Evolutionary conservation across 2,888 invertebrate species (phyloP), one percentile per base, ranked within the genome.

Genomic region (Allophyes oxyacanthae): DNA sequence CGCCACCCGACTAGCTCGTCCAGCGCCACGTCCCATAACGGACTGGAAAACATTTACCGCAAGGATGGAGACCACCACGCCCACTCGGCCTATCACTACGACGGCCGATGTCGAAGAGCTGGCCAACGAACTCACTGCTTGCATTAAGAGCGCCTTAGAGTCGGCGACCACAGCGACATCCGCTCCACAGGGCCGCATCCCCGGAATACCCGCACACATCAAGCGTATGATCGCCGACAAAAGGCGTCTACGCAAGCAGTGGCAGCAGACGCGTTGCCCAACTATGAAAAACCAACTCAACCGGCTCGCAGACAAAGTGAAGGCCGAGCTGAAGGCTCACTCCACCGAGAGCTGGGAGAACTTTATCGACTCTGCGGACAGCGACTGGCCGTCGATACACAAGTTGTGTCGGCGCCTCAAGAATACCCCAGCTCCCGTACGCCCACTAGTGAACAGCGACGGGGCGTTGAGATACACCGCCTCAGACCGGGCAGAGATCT

Each of bases 41-140:
- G 36, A 10, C 8, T 37, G 37, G 14, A 8, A 7, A 14, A 9
- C 6, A 6, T 37, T 14, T 15, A 2, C 15, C 13, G 15, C 14
- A 7, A 15, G 13, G 15, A 13, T 15, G 11, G 33, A 14, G 14
- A 3, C 10, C 15, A 15, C 37, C 9, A 15, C 37, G 10, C 37
- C 7, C 5, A 10, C 14, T 37, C 9, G 37, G 14, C 37, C 10
- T 9, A 8, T 15, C 15, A 14, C 37, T 8, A 10, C 14, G 4
- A 15, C 8, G 3, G 15, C 3, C 1, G 33, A 33, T 4, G 11
- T 33, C 5, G 1, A 33, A 0, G 33, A 33, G 28, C 28, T 13
- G 25, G 30, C 68, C 77, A 6, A n/a, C 2, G 36, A 36, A 8
- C 36, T 36, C 76, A 79, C 43, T 10, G 40, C 7, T 7, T 68